Evolutionary conservation across 2,888 invertebrate genomes (phyloP).

Genomic region (Drosophila mettleri): DNA sequence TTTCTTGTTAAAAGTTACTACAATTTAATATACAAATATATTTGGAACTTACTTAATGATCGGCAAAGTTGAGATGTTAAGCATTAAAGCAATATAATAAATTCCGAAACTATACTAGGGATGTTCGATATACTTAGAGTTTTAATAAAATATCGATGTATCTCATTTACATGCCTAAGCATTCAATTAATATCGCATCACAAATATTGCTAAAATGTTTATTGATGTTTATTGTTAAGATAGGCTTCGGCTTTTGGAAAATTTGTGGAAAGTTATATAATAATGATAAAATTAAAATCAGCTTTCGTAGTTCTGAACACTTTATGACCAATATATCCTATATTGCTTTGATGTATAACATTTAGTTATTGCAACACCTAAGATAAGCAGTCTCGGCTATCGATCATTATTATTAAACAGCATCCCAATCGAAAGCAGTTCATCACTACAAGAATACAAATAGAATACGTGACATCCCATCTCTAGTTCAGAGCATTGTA

Average conservation of each 20-base stretch:
- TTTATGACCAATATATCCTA: too few relatives aligned
- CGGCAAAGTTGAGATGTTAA: background rate
- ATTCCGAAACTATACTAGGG: constrained; percentile 12
- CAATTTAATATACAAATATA: background rate
- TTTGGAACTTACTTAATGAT: background rate
- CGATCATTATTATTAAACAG: background rate
- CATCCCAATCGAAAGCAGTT: background rate
- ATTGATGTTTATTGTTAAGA: too few relatives aligned
- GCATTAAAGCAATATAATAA: constrained; percentile 1
- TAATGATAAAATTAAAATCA: too few relatives aligned
- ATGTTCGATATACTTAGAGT: constrained; percentile 3
- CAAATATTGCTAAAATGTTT: too few relatives aligned
- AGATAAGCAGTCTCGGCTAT: background rate
- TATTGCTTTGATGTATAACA: too few relatives aligned
- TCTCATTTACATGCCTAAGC: background rate
- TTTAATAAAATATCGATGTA: background rate
- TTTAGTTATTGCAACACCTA: too few relatives aligned
- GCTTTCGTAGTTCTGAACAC: too few relatives aligned
- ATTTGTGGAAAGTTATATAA: too few relatives aligned
- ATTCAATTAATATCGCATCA: constrained; percentile 1
- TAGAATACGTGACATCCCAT: background rate
- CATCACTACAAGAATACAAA: background rate
- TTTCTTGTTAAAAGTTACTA: background rate
- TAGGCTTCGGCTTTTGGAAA: too few relatives aligned
- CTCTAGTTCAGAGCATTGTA: constrained; percentile 9